Conservation (phyloP, 1,140 invertebrate genomes). For the Drosophila cardini region DNA sequence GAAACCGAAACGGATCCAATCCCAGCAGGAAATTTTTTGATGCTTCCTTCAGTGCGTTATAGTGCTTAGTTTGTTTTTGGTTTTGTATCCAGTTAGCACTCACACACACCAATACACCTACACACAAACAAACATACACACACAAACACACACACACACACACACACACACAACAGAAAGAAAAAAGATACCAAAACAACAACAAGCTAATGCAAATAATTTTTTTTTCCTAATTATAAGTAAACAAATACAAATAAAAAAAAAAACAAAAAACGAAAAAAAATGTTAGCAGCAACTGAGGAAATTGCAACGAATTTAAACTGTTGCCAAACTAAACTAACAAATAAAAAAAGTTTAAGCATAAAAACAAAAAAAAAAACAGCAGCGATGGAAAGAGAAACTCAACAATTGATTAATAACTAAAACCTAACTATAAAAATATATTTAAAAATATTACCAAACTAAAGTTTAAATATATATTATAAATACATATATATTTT, state of each 20-base stretch:
- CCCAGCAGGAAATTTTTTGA: conserved; percentile 48
- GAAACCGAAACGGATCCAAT: conserved; percentile 25
- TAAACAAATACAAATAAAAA: conserved; percentile 62
- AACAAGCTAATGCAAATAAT: conserved; percentile 47
- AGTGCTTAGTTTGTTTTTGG: conserved; percentile 32
- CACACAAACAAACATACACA: conserved; percentile 24
- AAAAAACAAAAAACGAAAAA: conserved; percentile 26
- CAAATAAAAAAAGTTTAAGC: conserved; percentile 21
- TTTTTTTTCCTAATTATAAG: conserved; percentile 77
- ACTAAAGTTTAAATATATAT: conserved; percentile 45
- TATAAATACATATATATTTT: conserved; percentile 52
- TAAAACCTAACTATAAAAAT: conserved; percentile 61
- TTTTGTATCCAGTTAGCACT: conserved; percentile 24
- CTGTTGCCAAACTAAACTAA: conserved; percentile 82
- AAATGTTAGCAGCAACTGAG: conserved; percentile 77
- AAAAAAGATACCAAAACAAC: neutral
- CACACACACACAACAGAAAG: conserved; percentile 23
- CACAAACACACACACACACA: conserved; percentile 37
- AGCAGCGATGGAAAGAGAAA: conserved; percentile 26
- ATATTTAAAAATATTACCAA: conserved; percentile 58
- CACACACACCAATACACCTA: conserved; percentile 35
- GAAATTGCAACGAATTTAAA: conserved; percentile 82
- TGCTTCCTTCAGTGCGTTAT: conserved; percentile 62
- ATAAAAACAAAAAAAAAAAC: conserved; percentile 25
- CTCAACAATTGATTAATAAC: conserved; percentile 57